Base-by-base conservation (phyloP, 2,888 invertebrate species). In the Diogma glabrata region DNA sequence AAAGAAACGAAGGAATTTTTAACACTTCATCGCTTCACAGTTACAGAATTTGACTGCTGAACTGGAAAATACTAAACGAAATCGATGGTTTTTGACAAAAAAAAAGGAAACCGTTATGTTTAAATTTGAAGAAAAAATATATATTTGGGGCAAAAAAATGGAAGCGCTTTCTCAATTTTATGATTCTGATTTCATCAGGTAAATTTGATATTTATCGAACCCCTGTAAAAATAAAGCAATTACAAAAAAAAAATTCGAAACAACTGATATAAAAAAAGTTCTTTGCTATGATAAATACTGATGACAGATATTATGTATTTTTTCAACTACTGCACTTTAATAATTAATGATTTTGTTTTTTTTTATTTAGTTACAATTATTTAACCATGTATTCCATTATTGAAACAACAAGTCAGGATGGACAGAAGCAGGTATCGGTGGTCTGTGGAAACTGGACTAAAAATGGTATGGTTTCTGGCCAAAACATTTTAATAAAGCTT, bases 301-400 rank as follows among this genome's bases (percentile, higher is more conserved):
- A 47, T 20, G 28, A 33, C 12, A n/a, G 12, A 47, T 40, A 19
- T 40, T 47, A 33, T 6, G 20, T 20, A 28, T 47, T 47, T 47
- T 47, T 47, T 33, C 47, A 28, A 47, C 26, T 47, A 8, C 47
- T 47, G 10, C 47, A 47, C 10, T 40, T 40, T 40, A 40, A 20
- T 40, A 40, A 40, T 40, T 40, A 40, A 40, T 40, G 40, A 10
- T 40, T 40, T 40, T 40, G 8, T 9, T n/a, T n/a, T n/a, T n/a
- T n/a, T n/a, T n/a, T n/a, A n/a, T n/a, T n/a, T n/a, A 30, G 17
- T n/a, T 28, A 26, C 17, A 26, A 47, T n/a, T 28, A n/a, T 12
- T 30, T 5, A 40, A 47, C 19, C 19, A 47, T 47, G 47, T 47
- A 28, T 30, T 47, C 47, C n/a, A 12, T 48, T 20, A 30, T 48